These are phyloP conservation scores for Heliconius sara DNA, from an alignment of 2,888 invertebrate species.

Conservation along the genomic window DNA sequence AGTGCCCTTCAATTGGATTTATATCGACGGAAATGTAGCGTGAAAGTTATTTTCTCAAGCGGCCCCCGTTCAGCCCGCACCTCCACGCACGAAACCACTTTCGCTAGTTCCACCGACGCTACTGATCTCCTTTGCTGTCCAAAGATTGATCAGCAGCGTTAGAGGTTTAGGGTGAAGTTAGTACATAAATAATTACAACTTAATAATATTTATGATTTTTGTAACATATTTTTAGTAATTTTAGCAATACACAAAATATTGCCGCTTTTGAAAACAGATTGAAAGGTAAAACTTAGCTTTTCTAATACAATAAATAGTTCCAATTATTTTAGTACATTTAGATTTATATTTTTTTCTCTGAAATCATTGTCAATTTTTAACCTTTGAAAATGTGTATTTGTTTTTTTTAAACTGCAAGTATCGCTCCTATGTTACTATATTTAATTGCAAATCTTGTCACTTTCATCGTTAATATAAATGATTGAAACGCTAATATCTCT, in stretches of 20 bases:
- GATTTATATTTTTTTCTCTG: background rate
- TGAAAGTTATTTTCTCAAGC: constrained; percentile 82
- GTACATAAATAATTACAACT: background rate
- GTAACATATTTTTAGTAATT: background rate
- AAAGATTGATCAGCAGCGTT: constrained; percentile 51
- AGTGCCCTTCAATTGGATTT: constrained; percentile 63
- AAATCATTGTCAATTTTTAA: background rate
- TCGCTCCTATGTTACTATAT: background rate
- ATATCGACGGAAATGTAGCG: constrained; percentile 75
- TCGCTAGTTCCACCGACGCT: constrained; percentile 68
- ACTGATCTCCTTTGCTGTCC: constrained; percentile 60
- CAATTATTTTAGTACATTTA: background rate
- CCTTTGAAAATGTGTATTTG: background rate
- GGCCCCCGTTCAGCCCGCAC: constrained; percentile 60
- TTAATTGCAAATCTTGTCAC: background rate
- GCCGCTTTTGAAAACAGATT: background rate
- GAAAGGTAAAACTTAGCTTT: background rate
- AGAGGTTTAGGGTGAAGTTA: background rate
- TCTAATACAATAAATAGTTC: background rate
- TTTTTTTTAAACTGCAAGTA: background rate
- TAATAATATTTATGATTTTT: background rate
- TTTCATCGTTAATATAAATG: background rate
- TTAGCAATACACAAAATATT: background rate
- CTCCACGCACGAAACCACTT: constrained; percentile 75
- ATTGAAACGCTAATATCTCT: constrained; percentile 50